Evolutionary conservation across 1,140 invertebrate genomes (phyloP).

Genomic region (Drosophila fuyamai): DNA sequence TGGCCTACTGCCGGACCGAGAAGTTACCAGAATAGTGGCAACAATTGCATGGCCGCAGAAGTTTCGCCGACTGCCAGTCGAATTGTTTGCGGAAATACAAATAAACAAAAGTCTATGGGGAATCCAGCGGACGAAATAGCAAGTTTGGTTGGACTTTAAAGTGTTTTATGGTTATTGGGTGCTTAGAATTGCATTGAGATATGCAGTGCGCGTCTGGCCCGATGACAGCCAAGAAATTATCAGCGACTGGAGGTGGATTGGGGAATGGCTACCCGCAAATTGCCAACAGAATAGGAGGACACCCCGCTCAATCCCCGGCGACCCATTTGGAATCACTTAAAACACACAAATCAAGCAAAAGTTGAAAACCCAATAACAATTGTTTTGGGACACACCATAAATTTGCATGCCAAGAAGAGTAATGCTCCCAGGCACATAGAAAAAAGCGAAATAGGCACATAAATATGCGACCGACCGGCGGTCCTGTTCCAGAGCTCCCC

Average conservation of each 20-base stretch:
- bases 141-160: constrained; percentile 45
- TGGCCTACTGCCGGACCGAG: constrained; percentile 64
- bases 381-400: constrained; percentile 82
- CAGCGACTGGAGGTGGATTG: constrained; percentile 36
- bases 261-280: constrained; percentile 24
- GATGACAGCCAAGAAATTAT: constrained; percentile 77
- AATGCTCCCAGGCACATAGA: constrained; percentile 58
- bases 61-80: constrained; percentile 68
- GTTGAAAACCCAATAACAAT: constrained; percentile 83
- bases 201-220: constrained; percentile 51
- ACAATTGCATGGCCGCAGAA: constrained; percentile 58
- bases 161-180: constrained; percentile 79
- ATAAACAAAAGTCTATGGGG: constrained; percentile 71
- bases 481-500: not conserved
- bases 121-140: constrained; percentile 36
- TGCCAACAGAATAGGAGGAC: constrained; percentile 11
- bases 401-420: constrained; percentile 77
- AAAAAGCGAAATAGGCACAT: constrained; percentile 74
- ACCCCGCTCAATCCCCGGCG: constrained; percentile 50
- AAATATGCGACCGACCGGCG: constrained; percentile 65
- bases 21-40: constrained; percentile 24
- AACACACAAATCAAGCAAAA: constrained; percentile 83
- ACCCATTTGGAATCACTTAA: constrained; percentile 83
- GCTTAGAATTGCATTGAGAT: constrained; percentile 65
- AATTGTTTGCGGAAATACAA: constrained; percentile 79